Base-by-base conservation (phyloP, 2,888 invertebrate genomes). In the Drosophila mettleri region DNA sequence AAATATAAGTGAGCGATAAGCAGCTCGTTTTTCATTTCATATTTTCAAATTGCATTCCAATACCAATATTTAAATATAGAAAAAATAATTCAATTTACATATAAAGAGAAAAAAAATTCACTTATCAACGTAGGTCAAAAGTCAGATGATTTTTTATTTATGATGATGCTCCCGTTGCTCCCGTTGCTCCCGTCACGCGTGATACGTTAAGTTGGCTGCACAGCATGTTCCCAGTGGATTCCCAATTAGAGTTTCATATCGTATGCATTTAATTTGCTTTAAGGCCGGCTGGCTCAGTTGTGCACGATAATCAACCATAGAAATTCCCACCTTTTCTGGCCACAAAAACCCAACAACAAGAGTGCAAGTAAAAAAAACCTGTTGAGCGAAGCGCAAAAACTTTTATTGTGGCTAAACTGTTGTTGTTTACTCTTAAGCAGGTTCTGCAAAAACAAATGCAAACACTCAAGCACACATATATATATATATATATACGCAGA, bases 301-400 rank as follows among this genome's bases (percentile, higher is more conserved):
- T 24, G 16, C 18, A 36, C 48, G 46, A 61, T 59, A 45, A 54
- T 9, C 49, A 34, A 27, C 39, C 76, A 62, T 52, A 74, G 66
- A 69, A 72, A 78, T 74, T 64, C 69, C 80, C 79, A 79, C 46
- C 41, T 64, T 66, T 49, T 22, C 36, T 33, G 24, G 33, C 33
- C 39, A 45, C 48, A 45, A 45, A 36, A 57, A 43, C 16, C 52
- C 22, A 43, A 9, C 8, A 41, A 29, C 43, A 69, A 41, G 59
- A 59, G 29, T 29, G 27, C 18, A 41, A 14, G 52, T 18, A 27
- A 33, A 33, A 39, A 31, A 84, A 86, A 83, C 83, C 83, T 83
- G 83, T 86, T 83, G 86, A 81, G 43, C 62, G 45, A 71, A 71
- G 69, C 71, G 64, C 64, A 74, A 65, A 73, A 62, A 63, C 51